Conservation (phyloP, 2,113 vertebrate species). For the Channa argus region DNA sequence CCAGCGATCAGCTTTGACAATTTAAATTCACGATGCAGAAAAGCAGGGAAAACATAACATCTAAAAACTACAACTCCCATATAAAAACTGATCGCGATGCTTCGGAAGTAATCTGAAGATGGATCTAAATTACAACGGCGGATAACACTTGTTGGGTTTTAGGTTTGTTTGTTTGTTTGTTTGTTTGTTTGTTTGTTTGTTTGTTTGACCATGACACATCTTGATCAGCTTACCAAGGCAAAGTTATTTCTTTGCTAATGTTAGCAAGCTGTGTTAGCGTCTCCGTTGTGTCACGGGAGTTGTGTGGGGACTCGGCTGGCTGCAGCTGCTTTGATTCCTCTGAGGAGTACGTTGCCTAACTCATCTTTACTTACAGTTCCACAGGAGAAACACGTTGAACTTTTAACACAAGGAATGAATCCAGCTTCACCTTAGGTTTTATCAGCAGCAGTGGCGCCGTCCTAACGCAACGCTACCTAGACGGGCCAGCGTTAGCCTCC, state of each 20-base stretch:
- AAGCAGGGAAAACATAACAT: neutral
- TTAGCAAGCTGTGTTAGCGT: constrained; percentile 43
- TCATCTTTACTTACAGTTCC: constrained; percentile 3
- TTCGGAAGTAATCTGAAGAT: constrained; percentile 78
- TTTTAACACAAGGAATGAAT: neutral
- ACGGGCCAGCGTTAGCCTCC: neutral
- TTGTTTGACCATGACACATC: neutral
- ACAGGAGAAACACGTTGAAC: neutral
- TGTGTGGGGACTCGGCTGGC: constrained; percentile 40
- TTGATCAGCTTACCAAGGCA: neutral
- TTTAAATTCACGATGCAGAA: neutral
- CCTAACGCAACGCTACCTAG: constrained; percentile 33
- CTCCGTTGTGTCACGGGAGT: constrained; percentile 23
- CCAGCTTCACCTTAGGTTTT: neutral
- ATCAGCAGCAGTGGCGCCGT: neutral
- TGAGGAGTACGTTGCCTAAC: constrained; percentile 25
- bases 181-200: too few species aligned
- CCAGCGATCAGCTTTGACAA: too few species aligned
- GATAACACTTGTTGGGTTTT: too few species aligned
- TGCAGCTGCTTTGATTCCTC: constrained; percentile 68
- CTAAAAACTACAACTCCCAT: constrained; percentile 83
- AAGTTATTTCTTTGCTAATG: constrained; percentile 11
- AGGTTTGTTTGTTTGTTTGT: too few species aligned
- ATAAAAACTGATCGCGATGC: constrained; percentile 58
- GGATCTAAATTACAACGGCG: constrained; percentile 32